A percentile compares a stretch with the other conserved stretches of the same genome.
Conservation (phyloP, 2,888 invertebrate genomes). For the Folsomia candida region DNA sequence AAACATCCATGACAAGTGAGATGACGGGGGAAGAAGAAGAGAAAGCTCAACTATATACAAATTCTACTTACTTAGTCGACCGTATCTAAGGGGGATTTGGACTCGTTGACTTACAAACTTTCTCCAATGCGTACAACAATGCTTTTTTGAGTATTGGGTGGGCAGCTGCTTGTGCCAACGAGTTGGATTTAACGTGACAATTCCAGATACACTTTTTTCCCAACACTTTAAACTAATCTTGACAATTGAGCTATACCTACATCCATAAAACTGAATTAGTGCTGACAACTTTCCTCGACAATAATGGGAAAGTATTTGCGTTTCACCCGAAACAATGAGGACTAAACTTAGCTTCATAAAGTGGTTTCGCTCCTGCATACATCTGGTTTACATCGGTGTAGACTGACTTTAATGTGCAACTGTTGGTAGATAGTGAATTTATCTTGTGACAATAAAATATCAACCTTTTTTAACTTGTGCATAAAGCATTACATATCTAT, state of each 20-base stretch:
- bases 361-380: no score
- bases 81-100: constrained; percentile 13
- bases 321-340: no score
- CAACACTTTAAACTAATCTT: neutral
- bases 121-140: constrained; percentile 10
- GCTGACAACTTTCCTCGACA: no score
- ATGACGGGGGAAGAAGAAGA: no score
- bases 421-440: no score
- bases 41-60: constrained; percentile 17
- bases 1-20: constrained; percentile 12
- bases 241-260: neutral
- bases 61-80: constrained; percentile 17
- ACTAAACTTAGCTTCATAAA: no score
- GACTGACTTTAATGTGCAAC: no score
- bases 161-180: neutral
- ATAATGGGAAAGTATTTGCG: no score
- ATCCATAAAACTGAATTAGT: neutral
- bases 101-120: constrained; percentile 17
- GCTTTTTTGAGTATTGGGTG: neutral
- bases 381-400: no score
- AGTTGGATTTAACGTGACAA: neutral
- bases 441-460: no score
- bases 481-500: no score
- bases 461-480: no score
- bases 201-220: neutral